Base-by-base conservation (phyloP, 2,888 invertebrate species). In the Orthosia incerta region DNA sequence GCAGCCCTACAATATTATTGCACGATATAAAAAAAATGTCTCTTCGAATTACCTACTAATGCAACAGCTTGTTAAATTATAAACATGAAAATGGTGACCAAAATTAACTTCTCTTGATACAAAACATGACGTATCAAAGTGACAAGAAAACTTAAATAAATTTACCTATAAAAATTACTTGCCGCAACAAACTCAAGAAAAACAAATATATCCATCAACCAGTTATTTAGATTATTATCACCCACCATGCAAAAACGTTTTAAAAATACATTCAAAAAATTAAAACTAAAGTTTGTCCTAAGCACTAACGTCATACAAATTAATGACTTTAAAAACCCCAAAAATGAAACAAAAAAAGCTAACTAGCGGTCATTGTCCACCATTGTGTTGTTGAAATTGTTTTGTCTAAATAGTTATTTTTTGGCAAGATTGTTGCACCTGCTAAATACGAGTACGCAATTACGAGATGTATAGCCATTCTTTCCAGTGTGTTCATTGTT, bases 331-430 rank as follows among this genome's bases (percentile, higher is more conserved):
- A 70, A 57, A 53, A 26, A 56, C 56, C 66, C 48, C 65, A 53
- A 71, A 60, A 63, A 23, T 57, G 50, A 39, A 59, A 23, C 18
- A 60, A 68, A 72, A n/a, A 63, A 57, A 50, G n/a, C 1, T 57
- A 70, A 80, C 12, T 55, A 66, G 50, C 61, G 65, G 66, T 78
- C 57, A 74, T 81, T 81, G 74, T 71, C 15, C 65, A 53, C 53
- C 48, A 80, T 65, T 79, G 61, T 62, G 23, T 56, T 13, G 15
- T 46, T 16, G n/a, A 26, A 62, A 59, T 67, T 75, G 46, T 48
- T 59, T 46, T 48, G 18, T 45, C 18, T 4, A 69, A 65, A 39
- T 18, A 60, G 59, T 65, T 20, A 9, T 13, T n/a, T 23, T 48
- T 61, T 51, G n/a, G 31, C 39, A 48, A 46, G 18, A 53, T 64